Percentiles rank a stretch among this genome's conserved stretches.
Conservation (phyloP, 2,888 invertebrate species). For the Cosmopolites sordidus region DNA sequence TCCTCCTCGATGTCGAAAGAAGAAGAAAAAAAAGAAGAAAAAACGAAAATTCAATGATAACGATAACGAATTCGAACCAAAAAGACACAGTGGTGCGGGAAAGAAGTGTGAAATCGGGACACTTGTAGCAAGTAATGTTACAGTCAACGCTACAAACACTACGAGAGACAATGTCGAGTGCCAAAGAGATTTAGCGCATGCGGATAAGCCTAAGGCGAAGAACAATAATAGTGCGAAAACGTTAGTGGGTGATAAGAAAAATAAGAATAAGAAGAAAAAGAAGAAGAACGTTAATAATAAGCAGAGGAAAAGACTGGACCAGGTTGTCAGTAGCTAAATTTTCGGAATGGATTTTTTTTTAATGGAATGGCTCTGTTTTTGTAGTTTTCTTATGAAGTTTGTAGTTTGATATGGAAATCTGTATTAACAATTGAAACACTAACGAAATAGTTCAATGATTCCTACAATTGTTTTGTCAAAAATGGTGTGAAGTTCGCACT, state of each 20-base stretch:
- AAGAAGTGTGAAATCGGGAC: slow-evolving; percentile 21
- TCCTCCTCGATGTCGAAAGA: slow-evolving; percentile 50
- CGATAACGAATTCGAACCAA: slow-evolving; percentile 21
- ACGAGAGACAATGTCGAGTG: slow-evolving; percentile 44
- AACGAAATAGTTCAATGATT: slow-evolving; percentile 3
- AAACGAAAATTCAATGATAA: slow-evolving; percentile 44
- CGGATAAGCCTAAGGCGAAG: slow-evolving; percentile 38
- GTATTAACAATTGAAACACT: slow-evolving; percentile 4
- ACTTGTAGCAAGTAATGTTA: slow-evolving; percentile 30
- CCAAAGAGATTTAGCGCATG: slow-evolving; percentile 45
- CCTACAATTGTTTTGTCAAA: not conserved
- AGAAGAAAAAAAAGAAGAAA: slow-evolving; percentile 53
- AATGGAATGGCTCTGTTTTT: slow-evolving; percentile 21
- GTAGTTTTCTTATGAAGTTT: slow-evolving; percentile 19
- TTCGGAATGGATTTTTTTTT: slow-evolving; percentile 15
- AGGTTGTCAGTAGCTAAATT: slow-evolving; percentile 26
- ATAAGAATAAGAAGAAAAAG: slow-evolving; percentile 52
- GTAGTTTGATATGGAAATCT: slow-evolving; percentile 20
- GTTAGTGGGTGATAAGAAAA: slow-evolving; percentile 37
- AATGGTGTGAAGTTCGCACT: too few species aligned
- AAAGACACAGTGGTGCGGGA: slow-evolving; percentile 21
- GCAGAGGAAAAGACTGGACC: slow-evolving; percentile 48
- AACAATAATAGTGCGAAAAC: slow-evolving; percentile 36
- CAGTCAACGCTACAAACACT: slow-evolving; percentile 27
- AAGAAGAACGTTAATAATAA: slow-evolving; percentile 46